Conservation (phyloP, 2,888 invertebrate genomes). For the Tipula unca region DNA sequence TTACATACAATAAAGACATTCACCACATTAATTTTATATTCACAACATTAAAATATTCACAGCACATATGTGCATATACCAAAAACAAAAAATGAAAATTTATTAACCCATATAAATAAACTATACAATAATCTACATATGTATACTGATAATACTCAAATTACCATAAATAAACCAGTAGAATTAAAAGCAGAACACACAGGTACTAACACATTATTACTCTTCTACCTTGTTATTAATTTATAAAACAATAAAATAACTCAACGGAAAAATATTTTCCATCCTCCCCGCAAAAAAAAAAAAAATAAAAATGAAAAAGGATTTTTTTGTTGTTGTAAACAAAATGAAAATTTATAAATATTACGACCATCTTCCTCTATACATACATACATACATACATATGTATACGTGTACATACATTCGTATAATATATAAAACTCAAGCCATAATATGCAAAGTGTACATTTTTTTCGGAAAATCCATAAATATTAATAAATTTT, state of each 20-base stretch:
- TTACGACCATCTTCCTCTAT: background rate
- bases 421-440: background rate
- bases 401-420: too few relatives aligned
- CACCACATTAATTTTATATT: background rate
- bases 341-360: background rate
- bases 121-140: background rate
- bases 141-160: background rate
- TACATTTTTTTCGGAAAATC: background rate
- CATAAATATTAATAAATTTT: background rate
- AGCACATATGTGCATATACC: background rate
- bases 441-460: background rate
- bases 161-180: slow-evolving; percentile 14
- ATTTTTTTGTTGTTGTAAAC: background rate
- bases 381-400: too few relatives aligned
- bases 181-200: background rate
- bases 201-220: background rate
- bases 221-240: background rate
- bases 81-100: background rate
- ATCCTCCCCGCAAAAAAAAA: background rate
- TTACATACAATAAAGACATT: slow-evolving; percentile 14
- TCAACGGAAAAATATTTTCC: background rate
- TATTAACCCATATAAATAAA: background rate
- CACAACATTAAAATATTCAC: background rate
- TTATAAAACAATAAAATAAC: slow-evolving; percentile 8
- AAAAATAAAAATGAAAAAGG: background rate